Percentiles rank a stretch among this genome's conserved stretches.
Evolutionary conservation across 2,113 vertebrate genomes (phyloP).

Genomic region (Clarias magur): DNA sequence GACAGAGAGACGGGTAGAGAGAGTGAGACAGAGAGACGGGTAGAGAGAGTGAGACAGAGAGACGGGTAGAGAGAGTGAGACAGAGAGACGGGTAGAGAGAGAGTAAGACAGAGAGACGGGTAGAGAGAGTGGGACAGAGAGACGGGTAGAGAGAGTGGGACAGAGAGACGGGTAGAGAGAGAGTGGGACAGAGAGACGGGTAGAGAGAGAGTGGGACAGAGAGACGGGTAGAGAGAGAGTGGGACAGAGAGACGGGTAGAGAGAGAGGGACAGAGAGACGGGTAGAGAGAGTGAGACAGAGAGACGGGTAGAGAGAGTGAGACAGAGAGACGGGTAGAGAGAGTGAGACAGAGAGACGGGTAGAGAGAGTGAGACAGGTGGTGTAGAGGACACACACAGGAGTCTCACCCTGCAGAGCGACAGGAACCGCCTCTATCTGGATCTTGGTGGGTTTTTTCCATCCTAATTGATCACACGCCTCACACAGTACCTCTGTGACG

Average conservation of each 20-base stretch:
- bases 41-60: too few relatives aligned
- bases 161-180: too few relatives aligned
- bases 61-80: neutral
- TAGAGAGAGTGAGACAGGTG: neutral
- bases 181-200: neutral
- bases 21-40: neutral
- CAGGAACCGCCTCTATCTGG: slow-evolving; percentile 89
- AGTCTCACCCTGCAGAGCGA: slow-evolving; percentile 86
- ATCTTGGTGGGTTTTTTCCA: slow-evolving; percentile 97
- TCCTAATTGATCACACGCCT: slow-evolving; percentile 93
- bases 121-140: too few relatives aligned
- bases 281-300: neutral
- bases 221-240: too few relatives aligned
- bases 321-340: neutral
- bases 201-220: too few relatives aligned
- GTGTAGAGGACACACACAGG: neutral
- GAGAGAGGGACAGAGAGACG: too few relatives aligned
- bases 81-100: neutral
- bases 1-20: neutral
- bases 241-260: neutral
- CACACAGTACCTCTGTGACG: slow-evolving; percentile 94
- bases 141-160: too few relatives aligned
- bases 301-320: neutral
- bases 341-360: neutral
- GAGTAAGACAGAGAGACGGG: neutral